Conservation (phyloP, 2,888 invertebrate genomes). For the Lycaena phlaeas region DNA sequence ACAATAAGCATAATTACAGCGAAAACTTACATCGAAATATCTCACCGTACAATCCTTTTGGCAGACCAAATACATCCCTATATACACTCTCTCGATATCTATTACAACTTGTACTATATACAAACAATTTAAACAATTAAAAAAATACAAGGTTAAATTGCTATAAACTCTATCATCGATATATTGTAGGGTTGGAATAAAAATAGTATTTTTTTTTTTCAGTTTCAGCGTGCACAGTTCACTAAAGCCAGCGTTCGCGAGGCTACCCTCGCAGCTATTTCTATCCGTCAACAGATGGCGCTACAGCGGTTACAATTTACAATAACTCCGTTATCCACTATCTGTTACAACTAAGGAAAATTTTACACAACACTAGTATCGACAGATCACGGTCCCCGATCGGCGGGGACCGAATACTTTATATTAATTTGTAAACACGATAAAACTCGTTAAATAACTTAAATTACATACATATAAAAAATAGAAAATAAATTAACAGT, state of each 20-base stretch:
- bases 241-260: conserved; percentile 58
- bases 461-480: conserved; percentile 44
- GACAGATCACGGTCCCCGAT: conserved; percentile 50
- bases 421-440: conserved; percentile 41
- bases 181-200: conserved; percentile 64
- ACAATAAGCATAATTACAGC: conserved; percentile 63
- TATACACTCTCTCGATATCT: conserved; percentile 62
- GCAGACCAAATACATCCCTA: conserved; percentile 41
- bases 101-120: conserved; percentile 71
- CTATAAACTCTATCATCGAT: conserved; percentile 58
- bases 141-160: conserved; percentile 67
- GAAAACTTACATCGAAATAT: conserved; percentile 33
- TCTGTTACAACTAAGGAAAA: conserved; percentile 36
- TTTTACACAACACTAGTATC: conserved; percentile 25
- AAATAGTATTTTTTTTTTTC: conserved; percentile 50
- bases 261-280: conserved; percentile 37
- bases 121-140: conserved; percentile 62
- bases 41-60: conserved; percentile 3
- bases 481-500: conserved; percentile 69
- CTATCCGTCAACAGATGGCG: too few species aligned
- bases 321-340: conserved; percentile 35
- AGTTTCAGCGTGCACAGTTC: conserved; percentile 60
- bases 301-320: too few species aligned
- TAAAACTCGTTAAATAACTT: conserved; percentile 65
- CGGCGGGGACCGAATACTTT: conserved; percentile 14